A percentile compares a stretch with the other conserved stretches of the same genome.
These are phyloP conservation scores for Triplophysa rosa DNA, from an alignment of 2,113 vertebrate species.

Conservation along the genomic window DNA sequence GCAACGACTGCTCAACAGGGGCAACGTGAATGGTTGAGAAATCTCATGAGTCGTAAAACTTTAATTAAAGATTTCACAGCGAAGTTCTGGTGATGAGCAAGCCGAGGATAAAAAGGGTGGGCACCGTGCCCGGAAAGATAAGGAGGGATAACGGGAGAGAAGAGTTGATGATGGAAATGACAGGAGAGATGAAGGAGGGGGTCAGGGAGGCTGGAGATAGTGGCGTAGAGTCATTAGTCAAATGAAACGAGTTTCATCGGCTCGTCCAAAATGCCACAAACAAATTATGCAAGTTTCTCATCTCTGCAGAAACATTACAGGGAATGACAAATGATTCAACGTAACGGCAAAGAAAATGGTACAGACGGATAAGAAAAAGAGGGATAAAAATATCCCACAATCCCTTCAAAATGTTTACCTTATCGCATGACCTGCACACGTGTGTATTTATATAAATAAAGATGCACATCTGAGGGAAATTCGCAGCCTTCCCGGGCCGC, in stretches of 20 bases:
- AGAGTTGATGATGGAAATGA: background rate
- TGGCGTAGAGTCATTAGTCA: conserved; percentile 36
- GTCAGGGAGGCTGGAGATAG: conserved; percentile 5
- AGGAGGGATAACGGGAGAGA: conserved; percentile 29
- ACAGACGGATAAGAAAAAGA: conserved; percentile 13
- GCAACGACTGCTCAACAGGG: conserved; percentile 23
- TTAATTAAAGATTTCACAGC: conserved; percentile 67
- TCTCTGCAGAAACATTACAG: conserved; percentile 5
- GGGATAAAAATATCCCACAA: conserved; percentile 16
- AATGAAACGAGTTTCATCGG: conserved; percentile 41
- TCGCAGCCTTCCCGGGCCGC: conserved; percentile 1
- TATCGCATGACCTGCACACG: conserved; percentile 44
- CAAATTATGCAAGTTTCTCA: conserved; percentile 42
- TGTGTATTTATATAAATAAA: conserved; percentile 47
- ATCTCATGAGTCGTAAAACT: conserved; percentile 64
- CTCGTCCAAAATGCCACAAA: conserved; percentile 36
- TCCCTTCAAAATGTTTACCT: conserved; percentile 49
- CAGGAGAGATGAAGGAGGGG: background rate
- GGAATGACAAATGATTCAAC: conserved; percentile 20
- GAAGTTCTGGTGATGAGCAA: conserved; percentile 48
- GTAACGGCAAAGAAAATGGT: conserved; percentile 32
- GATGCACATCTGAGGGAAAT: conserved; percentile 36
- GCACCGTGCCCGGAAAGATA: conserved; percentile 52
- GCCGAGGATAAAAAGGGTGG: conserved; percentile 42
- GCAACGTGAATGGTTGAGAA: conserved; percentile 47